Percentiles rank a stretch among this genome's conserved stretches.
Evolutionary conservation across 2,797 vertebrate genomes (phyloP).

Genomic region (Rhinoraja longicauda): DNA sequence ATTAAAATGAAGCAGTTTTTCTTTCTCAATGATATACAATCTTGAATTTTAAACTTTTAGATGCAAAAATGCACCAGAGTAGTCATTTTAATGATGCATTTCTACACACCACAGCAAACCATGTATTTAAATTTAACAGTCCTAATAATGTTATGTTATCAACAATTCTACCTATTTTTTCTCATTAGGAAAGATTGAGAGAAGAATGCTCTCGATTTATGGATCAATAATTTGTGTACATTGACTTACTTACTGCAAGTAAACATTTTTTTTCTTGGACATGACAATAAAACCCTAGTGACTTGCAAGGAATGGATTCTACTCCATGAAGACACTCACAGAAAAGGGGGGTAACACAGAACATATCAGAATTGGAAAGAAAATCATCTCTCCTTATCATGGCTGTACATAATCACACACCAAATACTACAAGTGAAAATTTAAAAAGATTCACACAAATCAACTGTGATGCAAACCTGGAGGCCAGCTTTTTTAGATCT

Average conservation of each 20-base stretch:
- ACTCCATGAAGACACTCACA: background rate
- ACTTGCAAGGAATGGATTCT: background rate
- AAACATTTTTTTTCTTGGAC: no score
- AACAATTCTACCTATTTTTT: background rate
- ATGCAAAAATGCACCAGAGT: conserved; percentile 3
- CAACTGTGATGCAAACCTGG: background rate
- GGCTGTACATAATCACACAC: background rate
- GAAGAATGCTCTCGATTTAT: background rate
- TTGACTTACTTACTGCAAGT: background rate
- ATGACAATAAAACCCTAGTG: background rate
- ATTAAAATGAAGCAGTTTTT: background rate
- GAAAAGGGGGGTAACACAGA: conserved; percentile 12
- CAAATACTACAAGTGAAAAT: conserved; percentile 17
- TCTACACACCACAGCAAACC: background rate
- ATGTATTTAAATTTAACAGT: background rate
- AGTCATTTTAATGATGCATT: conserved; percentile 3
- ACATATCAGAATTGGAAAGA: conserved; percentile 11
- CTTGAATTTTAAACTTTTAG: background rate
- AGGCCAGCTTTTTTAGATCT: background rate
- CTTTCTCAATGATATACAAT: background rate
- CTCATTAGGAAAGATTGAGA: conserved; percentile 24
- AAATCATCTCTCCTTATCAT: background rate
- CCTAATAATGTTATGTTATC: background rate
- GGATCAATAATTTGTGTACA: background rate
- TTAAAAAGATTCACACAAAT: conserved; percentile 22